A percentile compares a stretch with the other conserved stretches of the same genome.
phyloP scores from a whole-genome alignment of 1,140 invertebrate genomes.

The Limonius californicus region DNA sequence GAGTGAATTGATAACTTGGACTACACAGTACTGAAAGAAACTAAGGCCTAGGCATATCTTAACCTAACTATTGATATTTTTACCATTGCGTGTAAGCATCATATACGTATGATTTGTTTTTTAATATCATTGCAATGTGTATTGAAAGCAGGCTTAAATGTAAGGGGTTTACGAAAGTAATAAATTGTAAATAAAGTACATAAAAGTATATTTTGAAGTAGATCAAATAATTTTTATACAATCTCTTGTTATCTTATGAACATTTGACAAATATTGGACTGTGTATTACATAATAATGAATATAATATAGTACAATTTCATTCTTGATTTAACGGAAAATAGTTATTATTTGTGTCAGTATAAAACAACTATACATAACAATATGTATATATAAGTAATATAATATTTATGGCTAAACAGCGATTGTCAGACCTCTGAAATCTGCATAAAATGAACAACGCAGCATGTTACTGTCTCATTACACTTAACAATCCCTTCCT shows the following conservation, averaged over 20 bases:
- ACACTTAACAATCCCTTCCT: conserved; percentile 10
- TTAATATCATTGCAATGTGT: too few relatives aligned
- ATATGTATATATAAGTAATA: conserved; percentile 15
- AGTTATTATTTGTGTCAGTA: conserved; percentile 15
- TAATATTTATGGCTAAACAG: conserved; percentile 16
- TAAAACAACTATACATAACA: conserved; percentile 14
- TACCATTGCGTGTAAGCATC: too few relatives aligned
- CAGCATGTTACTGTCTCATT: background rate
- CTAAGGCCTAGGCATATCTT: too few relatives aligned
- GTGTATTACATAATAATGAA: conserved; percentile 7
- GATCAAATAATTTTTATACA: conserved; percentile 8
- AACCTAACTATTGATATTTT: too few relatives aligned
- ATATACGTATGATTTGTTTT: too few relatives aligned
- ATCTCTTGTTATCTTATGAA: conserved; percentile 4
- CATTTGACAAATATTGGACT: conserved; percentile 10
- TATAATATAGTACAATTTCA: conserved; percentile 10
- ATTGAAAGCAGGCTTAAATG: too few relatives aligned
- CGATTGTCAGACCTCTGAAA: conserved; percentile 4
- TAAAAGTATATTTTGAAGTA: conserved; percentile 9
- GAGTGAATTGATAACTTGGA: too few relatives aligned
- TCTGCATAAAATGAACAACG: conserved; percentile 5
- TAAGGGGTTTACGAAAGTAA: too few relatives aligned
- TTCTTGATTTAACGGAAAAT: conserved; percentile 6
- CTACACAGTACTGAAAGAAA: too few relatives aligned
- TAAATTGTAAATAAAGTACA: background rate